Evolutionary conservation across 2,797 vertebrate species (phyloP).

Genomic region (Echeneis naucrates): DNA sequence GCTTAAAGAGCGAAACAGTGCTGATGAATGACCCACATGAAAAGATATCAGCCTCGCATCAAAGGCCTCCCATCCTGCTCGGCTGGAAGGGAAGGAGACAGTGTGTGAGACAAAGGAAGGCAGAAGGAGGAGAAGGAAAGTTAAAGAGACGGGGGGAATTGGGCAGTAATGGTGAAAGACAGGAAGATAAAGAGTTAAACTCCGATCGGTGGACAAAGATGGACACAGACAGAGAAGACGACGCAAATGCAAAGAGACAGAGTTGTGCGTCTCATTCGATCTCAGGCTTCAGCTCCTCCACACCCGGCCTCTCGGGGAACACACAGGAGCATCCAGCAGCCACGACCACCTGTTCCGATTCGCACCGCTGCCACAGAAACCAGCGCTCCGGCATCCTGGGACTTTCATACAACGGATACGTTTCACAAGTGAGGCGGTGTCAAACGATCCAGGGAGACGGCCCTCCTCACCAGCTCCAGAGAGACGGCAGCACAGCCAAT

Average conservation of each 20-base stretch:
- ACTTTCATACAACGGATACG: no score
- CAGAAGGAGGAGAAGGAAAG: conserved; percentile 1
- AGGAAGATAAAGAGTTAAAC: background rate
- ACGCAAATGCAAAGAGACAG: conserved; percentile 33
- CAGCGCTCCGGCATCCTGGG: no score
- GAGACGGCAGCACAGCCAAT: no score
- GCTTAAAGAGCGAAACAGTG: conserved; percentile 59
- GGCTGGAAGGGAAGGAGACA: conserved; percentile 17
- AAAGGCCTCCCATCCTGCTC: conserved; percentile 49
- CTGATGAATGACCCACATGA: conserved; percentile 68
- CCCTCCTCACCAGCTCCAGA: no score
- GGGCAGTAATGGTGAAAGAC: conserved; percentile 26
- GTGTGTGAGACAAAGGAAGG: background rate
- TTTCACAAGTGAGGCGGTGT: no score
- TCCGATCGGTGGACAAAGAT: conserved; percentile 1
- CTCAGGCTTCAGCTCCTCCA: conserved; percentile 22
- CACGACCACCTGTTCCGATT: conserved; percentile 19
- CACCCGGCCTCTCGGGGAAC: conserved; percentile 16
- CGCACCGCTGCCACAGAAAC: background rate
- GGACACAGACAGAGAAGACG: background rate
- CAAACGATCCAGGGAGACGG: no score
- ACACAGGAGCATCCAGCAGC: conserved; percentile 21
- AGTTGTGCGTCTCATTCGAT: conserved; percentile 40
- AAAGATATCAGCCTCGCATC: conserved; percentile 60
- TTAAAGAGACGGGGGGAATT: background rate